These are phyloP conservation scores for Lycophotia porphyrea DNA, from an alignment of 2,888 invertebrate species.

Conservation along the genomic window DNA sequence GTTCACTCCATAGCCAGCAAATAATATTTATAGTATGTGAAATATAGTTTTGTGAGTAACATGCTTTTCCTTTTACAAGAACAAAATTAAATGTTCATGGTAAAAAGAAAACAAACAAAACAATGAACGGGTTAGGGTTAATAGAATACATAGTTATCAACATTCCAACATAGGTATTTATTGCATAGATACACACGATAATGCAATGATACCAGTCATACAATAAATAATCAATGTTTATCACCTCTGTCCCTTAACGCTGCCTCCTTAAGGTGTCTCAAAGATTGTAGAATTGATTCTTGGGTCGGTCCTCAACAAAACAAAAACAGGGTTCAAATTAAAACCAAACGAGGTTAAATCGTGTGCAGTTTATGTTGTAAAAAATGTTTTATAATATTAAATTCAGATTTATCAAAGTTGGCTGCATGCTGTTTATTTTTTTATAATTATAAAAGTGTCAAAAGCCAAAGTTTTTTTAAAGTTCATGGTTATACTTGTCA, in stretches of 20 bases:
- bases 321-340: slow-evolving; percentile 78
- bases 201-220: slow-evolving; percentile 70
- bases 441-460: slow-evolving; percentile 41
- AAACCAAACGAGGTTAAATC: slow-evolving; percentile 66
- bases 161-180: slow-evolving; percentile 54
- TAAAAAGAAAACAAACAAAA: slow-evolving; percentile 38
- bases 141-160: slow-evolving; percentile 55
- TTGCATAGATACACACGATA: slow-evolving; percentile 61
- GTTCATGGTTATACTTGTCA: background rate
- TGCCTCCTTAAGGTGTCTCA: slow-evolving; percentile 84
- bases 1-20: slow-evolving; percentile 31
- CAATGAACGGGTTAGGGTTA: slow-evolving; percentile 42
- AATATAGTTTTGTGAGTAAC: slow-evolving; percentile 38
- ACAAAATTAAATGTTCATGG: slow-evolving; percentile 44
- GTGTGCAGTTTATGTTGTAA: slow-evolving; percentile 68
- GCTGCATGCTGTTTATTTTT: slow-evolving; percentile 60
- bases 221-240: slow-evolving; percentile 73
- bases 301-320: slow-evolving; percentile 83
- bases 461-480: slow-evolving; percentile 53
- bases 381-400: slow-evolving; percentile 60
- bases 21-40: slow-evolving; percentile 4
- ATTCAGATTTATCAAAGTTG: slow-evolving; percentile 59
- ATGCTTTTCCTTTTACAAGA: slow-evolving; percentile 56
- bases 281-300: slow-evolving; percentile 83
- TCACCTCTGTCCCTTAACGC: slow-evolving; percentile 82